Evolutionary conservation across 2,888 invertebrate genomes (phyloP).

Genomic region (Clivina fossor): DNA sequence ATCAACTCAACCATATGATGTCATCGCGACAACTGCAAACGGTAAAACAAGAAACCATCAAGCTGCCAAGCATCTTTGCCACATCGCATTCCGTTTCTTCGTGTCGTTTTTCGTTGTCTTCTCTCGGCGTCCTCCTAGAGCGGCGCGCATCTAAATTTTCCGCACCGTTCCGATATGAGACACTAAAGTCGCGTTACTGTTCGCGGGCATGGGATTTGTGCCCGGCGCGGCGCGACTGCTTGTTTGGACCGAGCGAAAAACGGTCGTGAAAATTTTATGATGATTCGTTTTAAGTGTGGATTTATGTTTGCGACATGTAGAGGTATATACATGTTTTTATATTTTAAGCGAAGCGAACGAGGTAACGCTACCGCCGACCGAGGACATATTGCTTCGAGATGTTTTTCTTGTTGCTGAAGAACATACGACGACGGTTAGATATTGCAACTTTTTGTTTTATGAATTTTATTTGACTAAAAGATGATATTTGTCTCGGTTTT

Average conservation of each 20-base stretch:
- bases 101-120: no score
- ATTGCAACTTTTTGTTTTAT: no score
- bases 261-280: slow-evolving; percentile 35
- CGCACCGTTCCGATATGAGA: slow-evolving; percentile 28
- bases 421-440: no score
- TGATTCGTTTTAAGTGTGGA: slow-evolving; percentile 35
- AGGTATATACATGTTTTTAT: slow-evolving; percentile 25
- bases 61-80: no score
- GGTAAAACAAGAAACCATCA: no score
- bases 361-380: slow-evolving; percentile 13
- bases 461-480: no score
- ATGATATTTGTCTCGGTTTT: no score
- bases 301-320: slow-evolving; percentile 31
- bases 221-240: slow-evolving; percentile 18
- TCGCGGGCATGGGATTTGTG: slow-evolving; percentile 27
- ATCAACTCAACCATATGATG: no score
- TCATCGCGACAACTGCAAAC: no score
- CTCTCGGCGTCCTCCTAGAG: no score
- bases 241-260: slow-evolving; percentile 34
- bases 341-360: slow-evolving; percentile 26
- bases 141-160: slow-evolving; percentile 20
- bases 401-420: no score
- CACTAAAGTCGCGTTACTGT: slow-evolving; percentile 34
- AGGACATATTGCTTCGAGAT: slow-evolving; percentile 21
- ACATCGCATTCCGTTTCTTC: no score